Evolutionary conservation across 2,888 invertebrate species (phyloP), one percentile per base, ranked within the genome.

Genomic region (Phalangium opilio): DNA sequence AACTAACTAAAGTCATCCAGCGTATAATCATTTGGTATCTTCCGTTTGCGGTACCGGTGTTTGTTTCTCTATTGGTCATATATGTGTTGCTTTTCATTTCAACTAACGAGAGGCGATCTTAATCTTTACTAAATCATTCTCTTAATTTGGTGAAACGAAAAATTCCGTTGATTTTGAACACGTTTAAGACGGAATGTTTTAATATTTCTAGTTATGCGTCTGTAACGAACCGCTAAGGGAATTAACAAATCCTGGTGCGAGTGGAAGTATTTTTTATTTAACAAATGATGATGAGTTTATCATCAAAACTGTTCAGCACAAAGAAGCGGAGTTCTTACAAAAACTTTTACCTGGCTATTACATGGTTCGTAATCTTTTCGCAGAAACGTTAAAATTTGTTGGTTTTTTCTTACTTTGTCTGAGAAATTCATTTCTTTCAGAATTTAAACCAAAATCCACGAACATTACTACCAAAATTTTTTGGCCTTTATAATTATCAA

Each of bases 251-350:
- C 96, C 98, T 33, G 98, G 98, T 58, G 98, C 98, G 47, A 95
- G 95, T 64, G 98, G 98, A 51, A 93, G 93, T 66, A 95, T 99
- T 67, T 99, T 99, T 76, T 99, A 98, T 72, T 75, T 95, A 64
- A 93, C 93, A 19, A 79, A 82, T 62, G 98, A 98, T 71, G 98
- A 98, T 71, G 95, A 98, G 70, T 99, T 99, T 70, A 98, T 99
- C 64, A 91, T 99, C 61, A 99, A 99, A 75, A 98, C 98, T 53
- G 93, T 98, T 54, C 90, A 91, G 71, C 95, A 96, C 70, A 98
- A 98, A 68, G 98, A 98, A 72, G 96, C 96, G 21, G 95, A 96
- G 72, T 98, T 98, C 71, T 75, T 98, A 64, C 93, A 95, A 72
- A 96, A 95, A 69, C 75, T 99, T 60, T 76, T 99, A 64, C 93